Conservation (phyloP, 2,888 invertebrate species). For the Philonicus albiceps region DNA sequence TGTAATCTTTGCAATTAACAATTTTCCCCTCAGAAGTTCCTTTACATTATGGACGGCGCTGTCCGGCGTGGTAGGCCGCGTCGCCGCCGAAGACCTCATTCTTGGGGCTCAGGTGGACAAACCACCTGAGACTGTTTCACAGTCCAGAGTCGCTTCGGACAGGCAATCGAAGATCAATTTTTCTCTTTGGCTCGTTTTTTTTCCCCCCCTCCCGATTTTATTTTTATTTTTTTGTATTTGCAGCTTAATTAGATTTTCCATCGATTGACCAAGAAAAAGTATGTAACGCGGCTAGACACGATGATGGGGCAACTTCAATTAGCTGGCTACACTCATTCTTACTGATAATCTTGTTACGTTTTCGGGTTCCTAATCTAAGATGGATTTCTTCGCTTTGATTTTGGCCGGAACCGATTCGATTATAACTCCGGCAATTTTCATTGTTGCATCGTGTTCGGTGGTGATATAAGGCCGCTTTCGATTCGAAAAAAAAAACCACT, state of each 20-base stretch:
- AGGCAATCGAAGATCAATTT: constrained; percentile 35
- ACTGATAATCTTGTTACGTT: constrained; percentile 39
- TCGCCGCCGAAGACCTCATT: background rate
- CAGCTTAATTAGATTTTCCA: constrained; percentile 42
- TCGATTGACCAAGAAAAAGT: constrained; percentile 39
- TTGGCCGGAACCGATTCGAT: constrained; percentile 46
- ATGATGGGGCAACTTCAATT: constrained; percentile 38
- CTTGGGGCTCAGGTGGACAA: constrained; percentile 20
- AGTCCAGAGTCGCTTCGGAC: background rate
- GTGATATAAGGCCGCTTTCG: background rate
- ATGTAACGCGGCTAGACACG: constrained; percentile 27
- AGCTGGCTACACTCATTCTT: constrained; percentile 34
- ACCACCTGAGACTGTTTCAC: constrained; percentile 23
- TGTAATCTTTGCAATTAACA: constrained; percentile 42
- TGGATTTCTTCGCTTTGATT: constrained; percentile 35
- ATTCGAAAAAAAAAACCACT: background rate
- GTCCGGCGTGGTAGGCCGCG: background rate
- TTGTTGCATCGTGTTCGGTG: constrained; percentile 28
- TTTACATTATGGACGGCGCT: background rate
- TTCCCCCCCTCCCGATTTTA: background rate
- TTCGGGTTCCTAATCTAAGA: background rate
- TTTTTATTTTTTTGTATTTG: background rate
- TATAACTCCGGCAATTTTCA: constrained; percentile 45
- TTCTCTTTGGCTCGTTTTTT: constrained; percentile 7
- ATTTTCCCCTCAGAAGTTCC: constrained; percentile 35